These are phyloP conservation scores for Phengaris arion DNA, from an alignment of 2,888 invertebrate species.

Conservation along the genomic window DNA sequence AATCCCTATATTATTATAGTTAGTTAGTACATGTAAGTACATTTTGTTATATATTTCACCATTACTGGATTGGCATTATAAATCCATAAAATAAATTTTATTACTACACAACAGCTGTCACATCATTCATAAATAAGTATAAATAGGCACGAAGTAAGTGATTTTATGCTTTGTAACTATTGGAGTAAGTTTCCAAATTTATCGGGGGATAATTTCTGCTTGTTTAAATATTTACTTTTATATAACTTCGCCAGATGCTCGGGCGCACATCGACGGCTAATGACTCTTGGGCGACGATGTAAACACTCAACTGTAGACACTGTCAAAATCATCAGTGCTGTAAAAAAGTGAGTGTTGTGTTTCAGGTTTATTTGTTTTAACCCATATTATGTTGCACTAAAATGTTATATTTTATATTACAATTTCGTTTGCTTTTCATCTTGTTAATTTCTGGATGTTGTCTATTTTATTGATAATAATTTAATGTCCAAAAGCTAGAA, in stretches of 20 bases:
- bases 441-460: neutral
- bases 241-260: constrained; percentile 68
- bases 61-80: no score
- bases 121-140: neutral
- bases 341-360: constrained; percentile 50
- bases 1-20: no score
- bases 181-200: constrained; percentile 11
- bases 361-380: constrained; percentile 45
- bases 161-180: constrained; percentile 34
- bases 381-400: constrained; percentile 22
- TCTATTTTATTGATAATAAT: neutral
- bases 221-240: constrained; percentile 40
- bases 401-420: neutral
- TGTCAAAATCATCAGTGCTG: constrained; percentile 66
- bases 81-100: neutral
- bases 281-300: constrained; percentile 72
- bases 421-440: neutral
- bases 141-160: neutral
- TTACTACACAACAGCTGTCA: neutral
- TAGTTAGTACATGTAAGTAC: no score
- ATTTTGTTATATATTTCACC: no score
- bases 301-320: constrained; percentile 63
- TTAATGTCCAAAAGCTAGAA: no score
- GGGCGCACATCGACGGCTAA: constrained; percentile 66
- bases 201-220: constrained; percentile 3